phyloP scores from a whole-genome alignment of 2,113 vertebrate species.

The Actenoides lindsayi region DNA sequence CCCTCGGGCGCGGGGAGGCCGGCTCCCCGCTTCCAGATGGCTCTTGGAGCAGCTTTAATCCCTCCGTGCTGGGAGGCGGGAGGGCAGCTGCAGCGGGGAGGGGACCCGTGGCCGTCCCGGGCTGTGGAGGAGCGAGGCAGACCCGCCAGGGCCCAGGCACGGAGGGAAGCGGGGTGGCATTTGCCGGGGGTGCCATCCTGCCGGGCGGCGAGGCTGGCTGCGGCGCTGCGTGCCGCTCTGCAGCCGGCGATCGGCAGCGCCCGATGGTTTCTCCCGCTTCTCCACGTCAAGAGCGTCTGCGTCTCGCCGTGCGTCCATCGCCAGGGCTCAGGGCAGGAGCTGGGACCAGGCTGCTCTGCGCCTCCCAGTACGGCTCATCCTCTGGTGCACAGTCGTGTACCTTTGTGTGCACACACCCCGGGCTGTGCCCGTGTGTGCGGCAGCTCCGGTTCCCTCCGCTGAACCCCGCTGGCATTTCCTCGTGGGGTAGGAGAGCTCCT shows the following conservation, averaged over 20 bases:
- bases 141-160: rapidly evolving
- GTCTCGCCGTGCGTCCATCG: neutral
- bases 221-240: neutral
- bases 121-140: neutral
- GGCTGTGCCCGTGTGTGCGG: rapidly evolving
- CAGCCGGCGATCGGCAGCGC: neutral
- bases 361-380: neutral
- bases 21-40: neutral
- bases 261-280: neutral
- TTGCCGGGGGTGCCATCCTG: neutral
- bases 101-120: neutral
- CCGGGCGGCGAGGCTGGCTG: neutral
- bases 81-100: neutral
- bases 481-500: rapidly evolving
- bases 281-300: neutral
- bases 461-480: rapidly evolving
- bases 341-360: neutral
- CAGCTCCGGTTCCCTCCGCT: neutral
- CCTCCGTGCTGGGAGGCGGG: neutral
- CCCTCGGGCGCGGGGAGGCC: neutral
- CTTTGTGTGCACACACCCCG: rapidly evolving
- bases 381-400: neutral
- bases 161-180: neutral
- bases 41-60: neutral
- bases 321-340: neutral